Evolutionary conservation across 2,113 vertebrate genomes (phyloP), one percentile per base, ranked within the genome.

Genomic region (Seriola aureovittata): DNA sequence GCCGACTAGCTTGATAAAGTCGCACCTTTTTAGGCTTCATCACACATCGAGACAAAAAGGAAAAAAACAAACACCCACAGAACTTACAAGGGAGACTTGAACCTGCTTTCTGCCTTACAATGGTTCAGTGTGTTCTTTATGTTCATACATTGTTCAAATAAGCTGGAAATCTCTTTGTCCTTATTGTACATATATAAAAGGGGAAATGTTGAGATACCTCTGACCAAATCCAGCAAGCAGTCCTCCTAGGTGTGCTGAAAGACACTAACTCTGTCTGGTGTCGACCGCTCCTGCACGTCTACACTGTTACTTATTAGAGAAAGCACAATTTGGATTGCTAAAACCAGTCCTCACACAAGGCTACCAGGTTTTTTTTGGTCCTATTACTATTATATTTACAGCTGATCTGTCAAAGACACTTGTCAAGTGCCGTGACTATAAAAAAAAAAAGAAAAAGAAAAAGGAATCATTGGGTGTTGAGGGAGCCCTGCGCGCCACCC

Each of bases 81-180:
- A 89, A 90, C 90, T 90, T 90, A 88, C 82, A 91, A 92, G 90
- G 88, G 90, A 93, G 89, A 89, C 93, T 91, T 87, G 91, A 94
- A 90, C 86, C 89, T 80, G 81, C 81, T 91, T 85, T 91, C 81
- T 95, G 94, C 94, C 95, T 95, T 94, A 95, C 23, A 77, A 71
- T 13, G 81, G 86, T 82, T 91, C 73, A 70, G 75, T 29, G 19
- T 88, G 69, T 71, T 88, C 73, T 79, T 73, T 25, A 48, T 71
- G 60, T 89, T 75, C 40, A 60, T 50, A 55, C 65, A 59, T 70
- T 32, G 70, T 80, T 81, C n/a, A 78, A 59, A 89, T 90, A 87
- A 91, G 91, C 90, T 92, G 91, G 86, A 88, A 85, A 83, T 85
- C 79, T 83, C 70, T 80, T 62, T 75, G 71, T 71, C 8, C 23